Conservation (phyloP, 2,888 invertebrate species). For the Drosophila meridionalis region DNA sequence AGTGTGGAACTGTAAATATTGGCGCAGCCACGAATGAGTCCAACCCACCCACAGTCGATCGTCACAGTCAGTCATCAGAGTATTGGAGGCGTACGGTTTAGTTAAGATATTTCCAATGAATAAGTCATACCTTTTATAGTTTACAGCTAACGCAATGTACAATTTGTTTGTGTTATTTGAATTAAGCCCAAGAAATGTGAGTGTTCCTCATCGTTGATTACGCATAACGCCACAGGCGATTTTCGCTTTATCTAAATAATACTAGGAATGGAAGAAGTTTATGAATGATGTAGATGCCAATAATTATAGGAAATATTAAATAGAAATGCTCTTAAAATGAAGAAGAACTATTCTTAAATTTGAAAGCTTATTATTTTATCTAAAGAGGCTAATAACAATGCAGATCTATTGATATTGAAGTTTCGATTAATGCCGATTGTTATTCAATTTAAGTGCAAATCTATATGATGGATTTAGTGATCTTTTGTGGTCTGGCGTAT, state of each 20-base stretch:
- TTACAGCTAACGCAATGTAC: slow-evolving; percentile 31
- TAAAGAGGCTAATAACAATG: background rate
- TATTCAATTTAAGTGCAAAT: too few relatives aligned
- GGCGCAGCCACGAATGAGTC: slow-evolving; percentile 50
- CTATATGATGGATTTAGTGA: too few relatives aligned
- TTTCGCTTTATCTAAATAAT: background rate
- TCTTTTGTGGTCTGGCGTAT: too few relatives aligned
- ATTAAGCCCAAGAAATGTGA: slow-evolving; percentile 14
- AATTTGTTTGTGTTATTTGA: slow-evolving; percentile 22
- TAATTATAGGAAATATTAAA: background rate
- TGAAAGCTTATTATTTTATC: background rate
- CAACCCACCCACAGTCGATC: slow-evolving; percentile 48
- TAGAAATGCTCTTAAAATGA: background rate
- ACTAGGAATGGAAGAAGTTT: background rate
- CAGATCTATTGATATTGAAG: background rate
- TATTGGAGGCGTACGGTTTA: slow-evolving; percentile 1
- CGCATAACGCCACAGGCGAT: slow-evolving; percentile 12
- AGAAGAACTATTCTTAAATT: background rate
- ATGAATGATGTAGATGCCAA: background rate
- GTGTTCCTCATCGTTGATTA: slow-evolving; percentile 7
- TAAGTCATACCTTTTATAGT: slow-evolving; percentile 42
- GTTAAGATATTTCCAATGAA: slow-evolving; percentile 23
- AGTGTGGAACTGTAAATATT: slow-evolving; percentile 72
- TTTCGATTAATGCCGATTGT: background rate
- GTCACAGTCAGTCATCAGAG: background rate